Conservation (phyloP, 2,888 invertebrate species). For the Drosophila mayaguana region DNA sequence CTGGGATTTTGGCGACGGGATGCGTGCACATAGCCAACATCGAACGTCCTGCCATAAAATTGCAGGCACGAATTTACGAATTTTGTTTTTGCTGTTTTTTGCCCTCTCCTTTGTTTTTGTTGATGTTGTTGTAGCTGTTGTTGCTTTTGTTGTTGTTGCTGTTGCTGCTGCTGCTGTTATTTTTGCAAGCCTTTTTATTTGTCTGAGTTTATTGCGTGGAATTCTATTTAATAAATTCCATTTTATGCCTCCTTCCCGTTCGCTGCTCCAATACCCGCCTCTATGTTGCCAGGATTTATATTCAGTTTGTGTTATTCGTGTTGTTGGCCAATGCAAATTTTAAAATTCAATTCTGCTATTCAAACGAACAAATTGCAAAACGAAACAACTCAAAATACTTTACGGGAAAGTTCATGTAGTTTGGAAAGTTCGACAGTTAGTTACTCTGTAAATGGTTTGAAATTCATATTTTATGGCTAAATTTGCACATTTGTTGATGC, state of each 20-base stretch:
- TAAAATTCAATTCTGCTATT: conserved; percentile 71
- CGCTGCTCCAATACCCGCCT: neutral
- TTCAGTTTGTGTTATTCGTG: conserved; percentile 47
- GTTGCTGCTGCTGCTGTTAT: conserved; percentile 37
- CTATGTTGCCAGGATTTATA: conserved; percentile 60
- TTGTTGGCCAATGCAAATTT: conserved; percentile 71
- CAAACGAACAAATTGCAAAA: conserved; percentile 57
- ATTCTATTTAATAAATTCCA: conserved; percentile 80
- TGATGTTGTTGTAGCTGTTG: conserved; percentile 31
- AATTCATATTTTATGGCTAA: neutral
- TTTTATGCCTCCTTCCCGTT: conserved; percentile 42
- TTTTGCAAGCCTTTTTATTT: conserved; percentile 47
- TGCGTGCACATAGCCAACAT: conserved; percentile 55
- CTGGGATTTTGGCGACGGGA: conserved; percentile 43
- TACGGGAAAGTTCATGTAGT: conserved; percentile 7
- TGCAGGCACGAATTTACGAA: conserved; percentile 60
- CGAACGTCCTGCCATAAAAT: conserved; percentile 76
- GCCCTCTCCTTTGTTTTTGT: conserved; percentile 15
- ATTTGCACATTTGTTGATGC: neutral
- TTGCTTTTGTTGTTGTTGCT: conserved; percentile 4
- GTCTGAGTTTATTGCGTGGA: conserved; percentile 74
- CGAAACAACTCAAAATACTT: conserved; percentile 24
- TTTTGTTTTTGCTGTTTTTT: conserved; percentile 42
- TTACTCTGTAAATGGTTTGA: conserved; percentile 3
- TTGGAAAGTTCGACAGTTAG: conserved; percentile 4